Percentiles rank a stretch among this genome's conserved stretches.
phyloP scores from a whole-genome alignment of 2,888 invertebrate genomes.

The Erebia palarica region DNA sequence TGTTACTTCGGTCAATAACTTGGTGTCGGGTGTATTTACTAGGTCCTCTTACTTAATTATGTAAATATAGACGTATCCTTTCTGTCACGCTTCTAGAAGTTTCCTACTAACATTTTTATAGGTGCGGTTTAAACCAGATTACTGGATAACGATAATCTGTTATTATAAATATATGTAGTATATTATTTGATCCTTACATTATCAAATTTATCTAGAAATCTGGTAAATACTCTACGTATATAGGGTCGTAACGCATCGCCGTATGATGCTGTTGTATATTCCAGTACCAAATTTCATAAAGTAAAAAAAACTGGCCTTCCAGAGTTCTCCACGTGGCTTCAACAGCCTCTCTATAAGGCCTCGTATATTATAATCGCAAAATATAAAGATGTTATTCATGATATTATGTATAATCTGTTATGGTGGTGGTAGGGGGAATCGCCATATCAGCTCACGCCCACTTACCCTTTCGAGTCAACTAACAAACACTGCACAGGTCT shows the following conservation, averaged over 20 bases:
- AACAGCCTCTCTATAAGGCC: conserved; percentile 57
- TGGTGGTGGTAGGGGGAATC: conserved; percentile 76
- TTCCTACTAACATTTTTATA: conserved; percentile 74
- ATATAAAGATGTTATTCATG: conserved; percentile 51
- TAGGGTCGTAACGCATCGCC: conserved; percentile 51
- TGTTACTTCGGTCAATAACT: conserved; percentile 63
- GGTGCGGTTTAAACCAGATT: conserved; percentile 62
- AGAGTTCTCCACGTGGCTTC: conserved; percentile 80
- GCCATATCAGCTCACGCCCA: conserved; percentile 78
- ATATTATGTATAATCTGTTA: conserved; percentile 66
- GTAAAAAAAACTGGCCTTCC: conserved; percentile 72
- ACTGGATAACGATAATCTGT: conserved; percentile 56
- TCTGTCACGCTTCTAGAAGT: conserved; percentile 77
- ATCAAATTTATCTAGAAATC: conserved; percentile 62
- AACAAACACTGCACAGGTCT: conserved; percentile 79
- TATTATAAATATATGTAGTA: conserved; percentile 7
- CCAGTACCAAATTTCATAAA: conserved; percentile 43
- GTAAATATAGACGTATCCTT: conserved; percentile 67
- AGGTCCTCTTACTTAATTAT: conserved; percentile 58
- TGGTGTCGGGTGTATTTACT: conserved; percentile 70
- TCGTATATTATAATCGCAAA: conserved; percentile 52
- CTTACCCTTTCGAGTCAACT: conserved; percentile 74
- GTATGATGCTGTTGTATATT: conserved; percentile 48
- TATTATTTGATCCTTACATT: conserved; percentile 1
- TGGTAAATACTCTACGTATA: conserved; percentile 50